Base-by-base conservation (phyloP, 2,888 invertebrate genomes). In the Tetrapedia diversipes region DNA sequence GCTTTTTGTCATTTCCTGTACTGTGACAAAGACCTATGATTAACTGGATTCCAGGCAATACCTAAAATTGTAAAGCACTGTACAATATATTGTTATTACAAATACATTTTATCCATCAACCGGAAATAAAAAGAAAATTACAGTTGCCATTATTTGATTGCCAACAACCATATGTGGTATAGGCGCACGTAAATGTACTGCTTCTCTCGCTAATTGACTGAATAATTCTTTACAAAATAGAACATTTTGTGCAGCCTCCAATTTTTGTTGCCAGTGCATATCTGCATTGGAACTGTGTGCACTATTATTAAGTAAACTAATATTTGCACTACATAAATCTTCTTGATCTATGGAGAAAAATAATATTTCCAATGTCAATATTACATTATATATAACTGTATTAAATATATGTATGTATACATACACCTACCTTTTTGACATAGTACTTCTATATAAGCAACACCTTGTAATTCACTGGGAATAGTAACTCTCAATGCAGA, bases 161-260 rank as follows among this genome's bases (percentile, higher is more conserved):
- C 98, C 98, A 47, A 98, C 98, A 8, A 99, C 98, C 94, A 99
- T 97, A 88, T 98, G 98, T 0, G 98, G 98, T 89, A 98, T 98
- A 0, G 97, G 96, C 0, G 98, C 97, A 88, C 98, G 97, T 4
- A 98, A 92, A 89, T 98, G 98, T 6, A 98, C 98, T 0, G 99
- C 98, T 91, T 99, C 99, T 64, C 98, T 95, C 0, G 98, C 98
- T 66, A 99, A 92, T 87, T 98, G 96, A 80, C 97, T 97, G 90
- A 99, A 99, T 39, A 99, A 92, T 92, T 99, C 99, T 92, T 98
- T 98, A 90, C 99, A 99, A 92, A 98, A 99, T 24, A 99, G 93
- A 32, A 99, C 98, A 92, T 99, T 99, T 90, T 99, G 99, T 0
- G 98, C 98, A 0, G 97, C 97, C 90, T 99, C 98, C n/a, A 99